These are phyloP conservation scores for Drosophila paranaensis DNA, from an alignment of 2,888 invertebrate genomes.

Conservation along the genomic window DNA sequence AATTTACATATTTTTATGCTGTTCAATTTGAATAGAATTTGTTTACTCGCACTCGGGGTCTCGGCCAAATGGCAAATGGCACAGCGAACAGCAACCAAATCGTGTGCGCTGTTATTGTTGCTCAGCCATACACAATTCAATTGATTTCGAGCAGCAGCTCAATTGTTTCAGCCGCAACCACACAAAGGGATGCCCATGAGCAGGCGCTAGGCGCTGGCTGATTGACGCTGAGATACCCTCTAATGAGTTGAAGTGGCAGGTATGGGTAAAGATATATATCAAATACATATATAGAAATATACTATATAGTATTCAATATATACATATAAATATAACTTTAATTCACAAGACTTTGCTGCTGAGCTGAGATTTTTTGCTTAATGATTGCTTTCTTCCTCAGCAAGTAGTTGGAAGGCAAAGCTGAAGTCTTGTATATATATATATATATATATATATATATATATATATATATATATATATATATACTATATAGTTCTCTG, in stretches of 20 bases:
- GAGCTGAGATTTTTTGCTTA: too few relatives aligned
- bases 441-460: too few relatives aligned
- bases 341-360: too few relatives aligned
- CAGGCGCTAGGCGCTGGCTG: neutral
- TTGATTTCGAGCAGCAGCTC: conserved; percentile 54
- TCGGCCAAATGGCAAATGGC: conserved; percentile 10
- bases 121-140: conserved; percentile 45
- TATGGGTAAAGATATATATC: too few relatives aligned
- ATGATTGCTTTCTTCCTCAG: too few relatives aligned
- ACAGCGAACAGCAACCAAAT: conserved; percentile 6
- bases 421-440: too few relatives aligned
- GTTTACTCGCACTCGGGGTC: conserved; percentile 18
- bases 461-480: too few relatives aligned
- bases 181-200: conserved; percentile 7
- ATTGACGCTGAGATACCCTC: neutral
- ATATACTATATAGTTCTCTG: too few relatives aligned
- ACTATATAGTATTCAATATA: neutral
- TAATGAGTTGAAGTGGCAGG: neutral
- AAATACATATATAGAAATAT: neutral
- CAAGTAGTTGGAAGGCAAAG: too few relatives aligned
- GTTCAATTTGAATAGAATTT: conserved; percentile 54
- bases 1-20: conserved; percentile 68
- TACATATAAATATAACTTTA: neutral
- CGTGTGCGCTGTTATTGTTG: conserved; percentile 20
- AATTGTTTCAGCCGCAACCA: conserved; percentile 17